phyloP scores from a whole-genome alignment of 2,888 invertebrate genomes.

The Lepeophtheirus nordmannii region DNA sequence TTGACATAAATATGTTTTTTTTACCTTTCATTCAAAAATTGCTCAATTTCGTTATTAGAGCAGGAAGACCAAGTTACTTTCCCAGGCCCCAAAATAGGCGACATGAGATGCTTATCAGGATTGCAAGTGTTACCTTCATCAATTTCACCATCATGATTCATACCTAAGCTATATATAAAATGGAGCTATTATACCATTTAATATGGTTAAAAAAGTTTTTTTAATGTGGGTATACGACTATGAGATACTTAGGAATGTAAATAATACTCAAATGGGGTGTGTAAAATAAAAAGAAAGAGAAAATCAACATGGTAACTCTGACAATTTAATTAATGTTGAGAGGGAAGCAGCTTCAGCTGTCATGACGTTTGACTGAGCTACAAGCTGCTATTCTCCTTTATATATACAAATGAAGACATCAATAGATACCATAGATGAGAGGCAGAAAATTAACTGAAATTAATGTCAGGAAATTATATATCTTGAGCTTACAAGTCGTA shows the following conservation, averaged over 20 bases:
- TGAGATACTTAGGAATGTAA: background rate
- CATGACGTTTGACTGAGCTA: too few species aligned
- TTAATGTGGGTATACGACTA: background rate
- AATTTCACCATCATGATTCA: slow-evolving; percentile 34
- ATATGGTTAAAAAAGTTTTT: background rate
- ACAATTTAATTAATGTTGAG: too few species aligned
- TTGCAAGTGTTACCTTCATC: slow-evolving; percentile 31
- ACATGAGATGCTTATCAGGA: slow-evolving; percentile 31
- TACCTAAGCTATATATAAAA: slow-evolving; percentile 31
- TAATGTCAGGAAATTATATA: too few species aligned
- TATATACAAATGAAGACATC: too few species aligned
- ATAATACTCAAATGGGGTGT: slow-evolving; percentile 13
- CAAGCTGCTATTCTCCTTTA: too few species aligned
- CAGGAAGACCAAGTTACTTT: slow-evolving; percentile 34
- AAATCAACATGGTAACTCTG: too few species aligned
- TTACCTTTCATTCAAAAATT: slow-evolving; percentile 31
- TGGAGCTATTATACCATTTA: background rate
- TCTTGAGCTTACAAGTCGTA: too few species aligned
- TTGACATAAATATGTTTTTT: background rate
- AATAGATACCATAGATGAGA: too few species aligned
- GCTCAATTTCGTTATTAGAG: slow-evolving; percentile 32
- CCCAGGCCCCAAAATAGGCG: slow-evolving; percentile 33
- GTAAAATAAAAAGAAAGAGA: slow-evolving; percentile 16
- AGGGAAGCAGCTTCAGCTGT: too few species aligned
- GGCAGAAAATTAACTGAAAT: too few species aligned